These are phyloP conservation scores for Aspidoscelis tigris DNA, from an alignment of 2,113 vertebrate genomes.

Conservation along the genomic window DNA sequence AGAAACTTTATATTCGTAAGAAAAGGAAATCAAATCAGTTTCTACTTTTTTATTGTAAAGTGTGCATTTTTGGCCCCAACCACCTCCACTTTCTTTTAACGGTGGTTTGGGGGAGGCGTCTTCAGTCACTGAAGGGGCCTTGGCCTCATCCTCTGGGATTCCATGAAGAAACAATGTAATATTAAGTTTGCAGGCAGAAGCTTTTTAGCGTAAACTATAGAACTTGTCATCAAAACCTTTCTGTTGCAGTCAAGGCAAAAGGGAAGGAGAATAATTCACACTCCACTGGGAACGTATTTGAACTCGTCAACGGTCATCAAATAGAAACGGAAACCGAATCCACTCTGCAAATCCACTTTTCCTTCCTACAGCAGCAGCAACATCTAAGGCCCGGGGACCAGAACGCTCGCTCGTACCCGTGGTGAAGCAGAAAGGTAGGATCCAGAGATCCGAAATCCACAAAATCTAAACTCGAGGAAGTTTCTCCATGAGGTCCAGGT, in stretches of 20 bases:
- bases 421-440: neutral
- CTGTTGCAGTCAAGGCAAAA: constrained; percentile 68
- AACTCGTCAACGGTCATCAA: constrained; percentile 77
- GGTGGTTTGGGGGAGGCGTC: constrained; percentile 74
- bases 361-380: constrained; percentile 48
- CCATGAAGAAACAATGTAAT: constrained; percentile 73
- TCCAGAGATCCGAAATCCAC: neutral
- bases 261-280: constrained; percentile 63
- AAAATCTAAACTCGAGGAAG: neutral
- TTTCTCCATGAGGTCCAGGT: neutral
- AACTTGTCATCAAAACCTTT: constrained; percentile 80
- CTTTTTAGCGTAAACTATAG: constrained; percentile 71
- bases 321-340: constrained; percentile 68
- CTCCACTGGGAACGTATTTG: constrained; percentile 68
- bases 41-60: constrained; percentile 91
- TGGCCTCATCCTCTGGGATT: constrained; percentile 62
- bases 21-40: constrained; percentile 85
- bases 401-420: neutral
- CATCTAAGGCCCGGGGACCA: neutral
- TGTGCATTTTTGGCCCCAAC: constrained; percentile 80
- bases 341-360: constrained; percentile 59
- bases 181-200: constrained; percentile 63
- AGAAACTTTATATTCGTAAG: constrained; percentile 89
- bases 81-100: constrained; percentile 78
- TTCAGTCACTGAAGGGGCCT: constrained; percentile 65